Conservation (phyloP, 1,140 invertebrate genomes). For the Orussus abietinus region DNA sequence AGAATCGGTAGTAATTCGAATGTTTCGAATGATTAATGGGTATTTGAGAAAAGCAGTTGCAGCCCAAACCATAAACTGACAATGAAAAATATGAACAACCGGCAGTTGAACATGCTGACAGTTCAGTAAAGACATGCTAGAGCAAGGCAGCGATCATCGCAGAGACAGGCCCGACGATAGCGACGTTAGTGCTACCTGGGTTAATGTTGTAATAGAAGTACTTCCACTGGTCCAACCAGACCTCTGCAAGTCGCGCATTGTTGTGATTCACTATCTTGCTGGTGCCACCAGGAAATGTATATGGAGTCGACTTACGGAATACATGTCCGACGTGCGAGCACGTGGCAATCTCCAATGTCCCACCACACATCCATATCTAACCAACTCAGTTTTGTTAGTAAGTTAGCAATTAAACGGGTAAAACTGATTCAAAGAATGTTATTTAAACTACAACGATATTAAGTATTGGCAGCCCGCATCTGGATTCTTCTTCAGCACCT, state of each 20-base stretch:
- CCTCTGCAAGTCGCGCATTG: slow-evolving; percentile 92
- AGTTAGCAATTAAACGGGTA: slow-evolving; percentile 43
- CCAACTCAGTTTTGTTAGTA: slow-evolving; percentile 53
- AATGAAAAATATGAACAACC: slow-evolving; percentile 15
- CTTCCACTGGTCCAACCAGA: slow-evolving; percentile 98
- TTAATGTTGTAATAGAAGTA: slow-evolving; percentile 98
- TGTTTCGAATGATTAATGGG: slow-evolving; percentile 29
- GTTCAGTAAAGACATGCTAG: too few relatives aligned
- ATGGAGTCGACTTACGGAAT: slow-evolving; percentile 98
- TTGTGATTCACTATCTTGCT: slow-evolving; percentile 98
- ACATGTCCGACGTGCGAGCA: slow-evolving; percentile 94
- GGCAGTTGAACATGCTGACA: slow-evolving; percentile 17
- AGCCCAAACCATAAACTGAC: slow-evolving; percentile 8
- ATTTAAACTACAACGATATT: too few relatives aligned
- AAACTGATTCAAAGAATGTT: too few relatives aligned
- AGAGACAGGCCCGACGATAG: slow-evolving; percentile 9
- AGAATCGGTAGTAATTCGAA: not conserved
- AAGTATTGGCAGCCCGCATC: too few relatives aligned
- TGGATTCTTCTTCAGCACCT: slow-evolving; percentile 19
- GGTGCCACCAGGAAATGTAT: slow-evolving; percentile 98
- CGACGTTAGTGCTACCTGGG: slow-evolving; percentile 70
- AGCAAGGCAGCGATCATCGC: slow-evolving; percentile 4
- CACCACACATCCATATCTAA: slow-evolving; percentile 97
- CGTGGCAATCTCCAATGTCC: slow-evolving; percentile 83
- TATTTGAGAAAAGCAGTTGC: slow-evolving; percentile 39